These are phyloP conservation scores for Nerophis lumbriciformis DNA, from an alignment of 2,113 vertebrate genomes.

Conservation along the genomic window DNA sequence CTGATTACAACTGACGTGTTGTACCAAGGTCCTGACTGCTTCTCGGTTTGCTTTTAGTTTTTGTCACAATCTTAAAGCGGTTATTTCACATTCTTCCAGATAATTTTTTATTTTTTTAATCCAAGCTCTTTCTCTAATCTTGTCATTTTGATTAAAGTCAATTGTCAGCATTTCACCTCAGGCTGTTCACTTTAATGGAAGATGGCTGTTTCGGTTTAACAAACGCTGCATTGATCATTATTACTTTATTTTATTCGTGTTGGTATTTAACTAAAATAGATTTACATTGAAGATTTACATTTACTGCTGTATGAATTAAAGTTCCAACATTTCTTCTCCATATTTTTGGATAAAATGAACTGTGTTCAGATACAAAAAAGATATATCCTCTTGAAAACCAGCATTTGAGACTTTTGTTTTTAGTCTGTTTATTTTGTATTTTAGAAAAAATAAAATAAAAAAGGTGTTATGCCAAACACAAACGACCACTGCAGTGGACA, in stretches of 20 bases:
- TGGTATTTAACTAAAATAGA: conserved; percentile 10
- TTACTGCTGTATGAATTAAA: conserved; percentile 4
- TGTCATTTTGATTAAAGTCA: conserved; percentile 26
- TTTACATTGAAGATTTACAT: conserved; percentile 10
- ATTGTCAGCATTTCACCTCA: conserved; percentile 14
- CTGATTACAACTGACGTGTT: conserved; percentile 38
- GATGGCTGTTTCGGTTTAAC: conserved; percentile 11
- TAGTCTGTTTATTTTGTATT: too few species aligned
- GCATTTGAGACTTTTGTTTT: too few species aligned
- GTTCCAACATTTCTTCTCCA: conserved; percentile 4
- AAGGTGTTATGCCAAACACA: too few species aligned
- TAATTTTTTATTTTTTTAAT: conserved; percentile 19
- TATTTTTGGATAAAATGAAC: background rate
- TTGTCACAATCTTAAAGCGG: conserved; percentile 43
- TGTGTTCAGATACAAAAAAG: background rate
- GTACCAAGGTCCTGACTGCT: conserved; percentile 17
- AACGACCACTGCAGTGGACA: too few species aligned
- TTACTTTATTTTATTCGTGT: background rate
- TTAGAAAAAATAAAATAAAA: too few species aligned
- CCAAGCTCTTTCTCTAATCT: conserved; percentile 15
- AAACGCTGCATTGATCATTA: background rate
- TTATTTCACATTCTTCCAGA: conserved; percentile 56
- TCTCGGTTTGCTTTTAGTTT: conserved; percentile 8
- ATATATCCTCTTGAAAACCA: background rate
- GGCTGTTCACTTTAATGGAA: conserved; percentile 8